These are phyloP conservation scores for Falco berigora DNA, from an alignment of 2,797 vertebrate species.

Conservation along the genomic window DNA sequence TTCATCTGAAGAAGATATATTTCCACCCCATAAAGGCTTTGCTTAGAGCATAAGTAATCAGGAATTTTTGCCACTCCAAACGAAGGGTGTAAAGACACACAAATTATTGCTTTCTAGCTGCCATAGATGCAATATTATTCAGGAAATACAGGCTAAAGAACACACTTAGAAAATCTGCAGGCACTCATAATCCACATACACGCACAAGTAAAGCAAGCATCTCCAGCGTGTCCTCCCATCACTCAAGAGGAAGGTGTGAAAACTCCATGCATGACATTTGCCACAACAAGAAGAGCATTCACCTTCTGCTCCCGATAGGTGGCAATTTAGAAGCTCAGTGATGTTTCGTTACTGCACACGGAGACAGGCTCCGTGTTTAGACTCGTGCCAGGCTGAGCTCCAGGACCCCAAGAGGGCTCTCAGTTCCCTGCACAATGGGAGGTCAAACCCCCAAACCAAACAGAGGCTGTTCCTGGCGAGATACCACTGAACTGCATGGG, in stretches of 20 bases:
- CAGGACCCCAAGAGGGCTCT: neutral
- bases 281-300: neutral
- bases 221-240: neutral
- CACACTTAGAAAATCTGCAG: neutral
- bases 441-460: neutral
- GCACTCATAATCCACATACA: neutral
- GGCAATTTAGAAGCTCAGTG: neutral
- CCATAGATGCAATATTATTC: neutral
- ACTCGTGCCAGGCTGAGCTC: neutral
- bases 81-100: neutral
- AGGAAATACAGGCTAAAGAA: neutral
- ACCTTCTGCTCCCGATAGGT: neutral
- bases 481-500: neutral
- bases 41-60: neutral
- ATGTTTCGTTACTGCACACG: accelerated
- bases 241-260: neutral
- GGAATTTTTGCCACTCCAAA: neutral
- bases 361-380: neutral
- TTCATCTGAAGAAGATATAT: neutral
- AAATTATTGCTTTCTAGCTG: neutral
- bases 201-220: neutral
- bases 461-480: neutral
- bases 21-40: neutral
- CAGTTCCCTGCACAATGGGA: neutral
- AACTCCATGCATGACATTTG: neutral